Evolutionary conservation across 1,140 invertebrate species (phyloP).

Genomic region (Heterodera schachtii): DNA sequence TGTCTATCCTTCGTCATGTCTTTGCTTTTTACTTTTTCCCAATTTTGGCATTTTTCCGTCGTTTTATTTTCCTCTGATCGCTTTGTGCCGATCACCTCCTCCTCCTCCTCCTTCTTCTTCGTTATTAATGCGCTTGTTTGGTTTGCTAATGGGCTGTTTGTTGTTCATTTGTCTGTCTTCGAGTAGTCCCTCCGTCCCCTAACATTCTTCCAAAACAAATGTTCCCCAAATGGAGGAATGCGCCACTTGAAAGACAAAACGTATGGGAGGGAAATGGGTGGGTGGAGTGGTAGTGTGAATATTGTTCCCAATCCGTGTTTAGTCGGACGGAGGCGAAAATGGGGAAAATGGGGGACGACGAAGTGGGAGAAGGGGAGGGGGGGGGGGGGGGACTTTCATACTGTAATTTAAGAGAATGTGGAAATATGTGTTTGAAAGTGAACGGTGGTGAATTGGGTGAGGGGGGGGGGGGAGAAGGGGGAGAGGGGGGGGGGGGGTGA

Average conservation of each 20-base stretch:
- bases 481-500: too few species aligned
- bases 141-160: neutral
- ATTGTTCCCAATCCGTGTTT: conserved; percentile 2
- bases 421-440: neutral
- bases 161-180: neutral
- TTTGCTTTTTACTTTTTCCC: too few species aligned
- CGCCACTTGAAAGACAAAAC: neutral
- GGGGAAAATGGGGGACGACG: too few species aligned
- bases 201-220: neutral
- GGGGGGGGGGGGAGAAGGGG: too few species aligned
- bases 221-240: neutral
- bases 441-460: neutral
- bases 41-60: too few species aligned
- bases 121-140: neutral
- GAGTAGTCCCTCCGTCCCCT: neutral
- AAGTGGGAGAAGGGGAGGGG: too few species aligned
- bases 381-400: neutral
- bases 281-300: neutral
- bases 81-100: too few species aligned
- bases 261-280: neutral
- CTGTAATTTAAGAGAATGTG: neutral
- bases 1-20: too few species aligned
- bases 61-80: too few species aligned
- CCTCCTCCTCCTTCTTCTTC: too few species aligned
- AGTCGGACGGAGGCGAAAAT: neutral